Conservation (phyloP, 2,797 vertebrate genomes). For the Euthynnus affinis region DNA sequence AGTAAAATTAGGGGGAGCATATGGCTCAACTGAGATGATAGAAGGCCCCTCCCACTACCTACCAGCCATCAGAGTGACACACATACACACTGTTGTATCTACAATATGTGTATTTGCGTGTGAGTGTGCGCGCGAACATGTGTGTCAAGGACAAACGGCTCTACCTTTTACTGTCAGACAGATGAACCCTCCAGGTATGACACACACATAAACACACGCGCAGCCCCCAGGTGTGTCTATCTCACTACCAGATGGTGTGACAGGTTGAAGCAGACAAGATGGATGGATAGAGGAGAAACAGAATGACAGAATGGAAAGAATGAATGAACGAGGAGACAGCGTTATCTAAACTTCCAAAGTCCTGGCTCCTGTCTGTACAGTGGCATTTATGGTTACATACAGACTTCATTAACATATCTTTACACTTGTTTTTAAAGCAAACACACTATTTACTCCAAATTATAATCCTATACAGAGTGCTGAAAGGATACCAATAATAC, state of each 20-base stretch:
- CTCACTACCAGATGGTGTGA: constrained; percentile 65
- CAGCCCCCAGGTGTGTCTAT: constrained; percentile 42
- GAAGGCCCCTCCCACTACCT: constrained; percentile 71
- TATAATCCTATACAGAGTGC: no score
- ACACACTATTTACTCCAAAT: no score
- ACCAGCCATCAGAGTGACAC: constrained; percentile 55
- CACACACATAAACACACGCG: constrained; percentile 14
- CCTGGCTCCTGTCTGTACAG: not conserved
- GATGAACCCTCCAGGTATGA: constrained; percentile 65
- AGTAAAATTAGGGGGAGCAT: constrained; percentile 82
- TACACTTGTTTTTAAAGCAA: no score
- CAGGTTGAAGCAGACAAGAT: constrained; percentile 68
- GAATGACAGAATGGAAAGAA: constrained; percentile 37
- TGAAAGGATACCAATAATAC: no score
- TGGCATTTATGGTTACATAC: not conserved
- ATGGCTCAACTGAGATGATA: constrained; percentile 80
- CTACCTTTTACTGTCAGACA: constrained; percentile 57
- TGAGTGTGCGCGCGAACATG: constrained; percentile 20
- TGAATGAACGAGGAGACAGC: constrained; percentile 7
- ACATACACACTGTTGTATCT: constrained; percentile 20
- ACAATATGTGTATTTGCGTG: constrained; percentile 12
- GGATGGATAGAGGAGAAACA: constrained; percentile 53
- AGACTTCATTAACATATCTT: not conserved
- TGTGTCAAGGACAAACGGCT: constrained; percentile 76
- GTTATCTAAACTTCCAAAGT: constrained; percentile 39